These are phyloP conservation scores for Helleia helle DNA, from an alignment of 2,888 invertebrate genomes.

Conservation along the genomic window DNA sequence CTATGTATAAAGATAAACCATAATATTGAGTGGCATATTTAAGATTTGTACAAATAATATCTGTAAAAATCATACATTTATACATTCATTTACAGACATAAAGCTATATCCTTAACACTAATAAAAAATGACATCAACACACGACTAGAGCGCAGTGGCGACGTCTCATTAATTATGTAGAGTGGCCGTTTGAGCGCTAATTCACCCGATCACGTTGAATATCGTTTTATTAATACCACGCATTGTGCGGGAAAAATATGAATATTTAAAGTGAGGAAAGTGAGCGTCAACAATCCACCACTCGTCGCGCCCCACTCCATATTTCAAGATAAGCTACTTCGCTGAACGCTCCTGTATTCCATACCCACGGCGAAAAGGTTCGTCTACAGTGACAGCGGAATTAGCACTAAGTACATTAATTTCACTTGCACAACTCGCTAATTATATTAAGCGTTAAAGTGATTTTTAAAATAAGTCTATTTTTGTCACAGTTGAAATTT, in stretches of 20 bases:
- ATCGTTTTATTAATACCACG: background rate
- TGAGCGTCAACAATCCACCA: constrained; percentile 39
- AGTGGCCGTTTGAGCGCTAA: background rate
- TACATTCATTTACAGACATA: no score
- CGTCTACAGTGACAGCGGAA: constrained; percentile 13
- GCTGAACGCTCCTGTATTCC: constrained; percentile 33
- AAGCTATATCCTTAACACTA: no score
- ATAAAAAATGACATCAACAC: no score
- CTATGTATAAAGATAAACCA: no score
- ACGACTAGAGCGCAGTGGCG: background rate
- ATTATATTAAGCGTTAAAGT: no score
- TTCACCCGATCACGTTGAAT: background rate
- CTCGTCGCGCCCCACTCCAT: constrained; percentile 26
- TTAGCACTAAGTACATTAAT: background rate
- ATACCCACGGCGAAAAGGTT: constrained; percentile 40
- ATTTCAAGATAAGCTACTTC: constrained; percentile 59
- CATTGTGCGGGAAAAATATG: background rate
- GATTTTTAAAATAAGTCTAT: no score
- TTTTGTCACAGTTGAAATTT: no score
- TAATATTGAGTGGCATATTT: no score
- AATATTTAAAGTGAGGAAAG: constrained; percentile 23
- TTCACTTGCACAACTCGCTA: background rate
- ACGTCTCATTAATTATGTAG: background rate
- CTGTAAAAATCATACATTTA: no score
- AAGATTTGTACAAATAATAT: no score